Evolutionary conservation across 2,113 vertebrate species (phyloP).

Genomic region (Lepus timidus): DNA sequence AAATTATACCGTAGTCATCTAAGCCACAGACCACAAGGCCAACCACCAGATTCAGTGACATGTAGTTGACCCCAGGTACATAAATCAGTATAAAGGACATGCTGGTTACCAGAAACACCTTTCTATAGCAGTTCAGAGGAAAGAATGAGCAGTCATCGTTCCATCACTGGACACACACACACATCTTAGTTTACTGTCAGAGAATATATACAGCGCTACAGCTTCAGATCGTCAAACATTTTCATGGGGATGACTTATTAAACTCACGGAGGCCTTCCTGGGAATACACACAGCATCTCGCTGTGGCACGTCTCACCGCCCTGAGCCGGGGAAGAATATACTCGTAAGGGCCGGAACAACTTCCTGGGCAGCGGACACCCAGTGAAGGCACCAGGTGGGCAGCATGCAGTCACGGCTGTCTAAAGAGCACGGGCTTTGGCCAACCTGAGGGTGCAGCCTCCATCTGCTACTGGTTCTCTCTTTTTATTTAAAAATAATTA

Average conservation of each 20-base stretch:
- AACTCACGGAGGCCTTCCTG: background rate
- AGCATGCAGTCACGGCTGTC: background rate
- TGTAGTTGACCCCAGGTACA: background rate
- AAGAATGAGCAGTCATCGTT: background rate
- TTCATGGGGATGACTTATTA: slow-evolving; percentile 40
- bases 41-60: slow-evolving; percentile 5
- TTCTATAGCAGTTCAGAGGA: background rate
- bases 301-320: background rate
- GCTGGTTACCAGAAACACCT: background rate
- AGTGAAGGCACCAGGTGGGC: background rate
- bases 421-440: background rate
- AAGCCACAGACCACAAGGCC: background rate
- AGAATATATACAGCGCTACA: background rate
- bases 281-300: background rate
- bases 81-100: background rate
- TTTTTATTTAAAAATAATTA: no score
- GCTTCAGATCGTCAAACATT: slow-evolving; percentile 1
- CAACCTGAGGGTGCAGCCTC: background rate
- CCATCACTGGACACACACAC: background rate
- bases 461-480: background rate
- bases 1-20: background rate
- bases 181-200: background rate
- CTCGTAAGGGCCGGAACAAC: background rate
- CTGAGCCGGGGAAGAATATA: background rate
- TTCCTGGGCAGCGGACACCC: background rate